Base-by-base conservation (phyloP, 2,113 vertebrate genomes). In the Edolisoma coerulescens region DNA sequence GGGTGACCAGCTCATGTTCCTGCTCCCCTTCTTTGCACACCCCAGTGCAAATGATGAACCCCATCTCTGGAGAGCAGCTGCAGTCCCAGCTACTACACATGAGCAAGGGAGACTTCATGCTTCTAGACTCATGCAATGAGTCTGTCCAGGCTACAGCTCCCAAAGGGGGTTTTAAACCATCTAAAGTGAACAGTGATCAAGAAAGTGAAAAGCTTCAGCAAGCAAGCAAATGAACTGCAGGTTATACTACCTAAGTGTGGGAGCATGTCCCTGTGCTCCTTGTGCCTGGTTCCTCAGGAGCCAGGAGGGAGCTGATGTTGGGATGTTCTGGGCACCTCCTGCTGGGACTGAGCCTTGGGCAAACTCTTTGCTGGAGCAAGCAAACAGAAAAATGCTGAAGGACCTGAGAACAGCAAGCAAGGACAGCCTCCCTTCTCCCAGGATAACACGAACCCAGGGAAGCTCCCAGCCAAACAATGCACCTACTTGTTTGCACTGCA, bases 271-370 rank as follows among this genome's bases (percentile, higher is more conserved):
- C 49, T 6, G 7, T 6, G 50, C 8, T 77, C 22, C 37, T 20
- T 20, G 6, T 0, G 13, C 26, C 63, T 52, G 19, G 15, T 6
- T 63, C 56, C 69, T 79, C 1, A 0, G 45, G 7, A 83, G 67
- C 35, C 80, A 61, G 30, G 3, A 30, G 16, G 28, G 65, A 74
- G 68, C 47, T 33, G 49, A 30, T n/a, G 39, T 11, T 2, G 2
- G 7, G 11, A 63, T 1, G 3, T 7, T 59, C 47, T 83, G 44
- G 44, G 30, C 37, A 30, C 2, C 22, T 93, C 60, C 57, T 42
- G 54, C 52, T 50, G 50, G n/a, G 37, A 50, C 47, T 16, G 33
- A 84, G 49, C 49, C 50, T 39, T 13, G 2, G 49, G 63, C 47
- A 68, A 60, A 65, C 18, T 49, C 53, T 65, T 2, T 24, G 63